These are phyloP conservation scores for chimpanzee (Pan troglodytes) DNA, from an alignment of 2,113 vertebrate genomes.

Conservation along the genomic window NHGRI_mPanTro3-v2.1_pri NC_072412.2:82049001-82049500, in stretches of 20 bases:
- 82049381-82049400: neutral
- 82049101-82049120: neutral
- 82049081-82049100: neutral
- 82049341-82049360: constrained; percentile 17
- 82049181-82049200: neutral
- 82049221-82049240: neutral
- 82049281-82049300: neutral
- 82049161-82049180: neutral
- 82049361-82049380: neutral
- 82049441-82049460: neutral
- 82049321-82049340: neutral
- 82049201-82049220: neutral
- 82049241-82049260: neutral
- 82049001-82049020: neutral
- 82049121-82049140: neutral
- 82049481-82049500: neutral
- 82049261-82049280: neutral
- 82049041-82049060: neutral
- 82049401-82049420: constrained; percentile 18
- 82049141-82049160: neutral
- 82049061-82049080: neutral
- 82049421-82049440: neutral
- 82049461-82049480: neutral
- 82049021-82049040: neutral
- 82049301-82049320: neutral